Percentiles rank a stretch among this genome's conserved stretches.
These are phyloP conservation scores for Buceros bicornis DNA, from an alignment of 2,797 vertebrate genomes.

Conservation along the genomic window DNA sequence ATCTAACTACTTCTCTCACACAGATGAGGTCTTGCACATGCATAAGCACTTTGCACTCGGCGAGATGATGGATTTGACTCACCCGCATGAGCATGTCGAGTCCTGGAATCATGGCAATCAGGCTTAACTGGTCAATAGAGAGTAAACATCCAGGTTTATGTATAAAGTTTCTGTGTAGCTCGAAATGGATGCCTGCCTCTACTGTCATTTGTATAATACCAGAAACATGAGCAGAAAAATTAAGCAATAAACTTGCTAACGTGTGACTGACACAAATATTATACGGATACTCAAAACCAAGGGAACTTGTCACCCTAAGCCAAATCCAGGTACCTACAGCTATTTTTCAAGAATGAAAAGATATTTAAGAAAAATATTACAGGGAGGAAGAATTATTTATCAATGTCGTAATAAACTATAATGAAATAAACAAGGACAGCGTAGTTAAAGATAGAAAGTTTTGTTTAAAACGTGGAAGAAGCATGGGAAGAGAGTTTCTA, in stretches of 20 bases:
- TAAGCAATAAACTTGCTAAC: background rate
- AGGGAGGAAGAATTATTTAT: background rate
- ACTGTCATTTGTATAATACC: background rate
- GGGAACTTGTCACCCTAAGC: background rate
- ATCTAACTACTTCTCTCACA: background rate
- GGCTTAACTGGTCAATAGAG: background rate
- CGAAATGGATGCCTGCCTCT: background rate
- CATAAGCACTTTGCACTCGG: background rate
- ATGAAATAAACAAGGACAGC: background rate
- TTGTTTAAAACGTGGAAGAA: background rate
- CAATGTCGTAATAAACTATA: background rate
- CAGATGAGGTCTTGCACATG: background rate
- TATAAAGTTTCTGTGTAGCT: background rate
- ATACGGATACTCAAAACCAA: background rate
- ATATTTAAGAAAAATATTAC: background rate
- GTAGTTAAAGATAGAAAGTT: background rate
- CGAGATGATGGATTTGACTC: background rate
- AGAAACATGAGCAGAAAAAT: background rate
- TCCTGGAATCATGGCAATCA: background rate
- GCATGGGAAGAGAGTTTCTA: background rate
- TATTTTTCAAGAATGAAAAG: background rate
- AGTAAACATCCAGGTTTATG: background rate
- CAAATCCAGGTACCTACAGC: background rate
- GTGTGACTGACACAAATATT: background rate
- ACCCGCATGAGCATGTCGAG: accelerated